Percentiles rank a stretch among this genome's conserved stretches.
Conservation (phyloP, 2,797 vertebrate species). For the Lutjanus argentimaculatus region DNA sequence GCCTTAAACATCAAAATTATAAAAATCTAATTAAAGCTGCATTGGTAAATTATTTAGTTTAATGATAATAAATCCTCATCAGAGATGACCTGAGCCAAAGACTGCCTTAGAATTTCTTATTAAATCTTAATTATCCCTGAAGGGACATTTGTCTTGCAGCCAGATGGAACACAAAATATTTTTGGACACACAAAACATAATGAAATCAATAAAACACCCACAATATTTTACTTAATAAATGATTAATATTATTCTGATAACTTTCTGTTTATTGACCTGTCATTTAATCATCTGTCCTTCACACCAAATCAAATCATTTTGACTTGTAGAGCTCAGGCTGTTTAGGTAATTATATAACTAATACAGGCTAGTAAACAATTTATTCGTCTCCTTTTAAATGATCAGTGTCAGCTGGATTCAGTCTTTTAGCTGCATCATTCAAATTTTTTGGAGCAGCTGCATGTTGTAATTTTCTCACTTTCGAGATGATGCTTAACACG, state of each 20-base stretch:
- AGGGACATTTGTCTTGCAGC: too few relatives aligned
- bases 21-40: neutral
- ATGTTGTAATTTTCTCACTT: neutral
- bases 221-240: neutral
- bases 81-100: neutral
- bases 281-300: neutral
- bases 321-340: too few relatives aligned
- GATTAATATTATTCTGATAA: neutral
- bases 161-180: neutral
- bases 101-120: neutral
- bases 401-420: neutral
- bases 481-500: neutral
- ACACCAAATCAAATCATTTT: neutral
- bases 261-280: neutral
- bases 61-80: neutral
- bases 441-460: neutral
- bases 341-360: neutral
- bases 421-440: too few relatives aligned
- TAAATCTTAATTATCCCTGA: neutral
- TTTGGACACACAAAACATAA: neutral
- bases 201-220: neutral
- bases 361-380: neutral
- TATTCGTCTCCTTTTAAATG: neutral
- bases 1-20: neutral
- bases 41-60: neutral